phyloP scores from a whole-genome alignment of 2,888 invertebrate species.

The Cheilosia urbana region DNA sequence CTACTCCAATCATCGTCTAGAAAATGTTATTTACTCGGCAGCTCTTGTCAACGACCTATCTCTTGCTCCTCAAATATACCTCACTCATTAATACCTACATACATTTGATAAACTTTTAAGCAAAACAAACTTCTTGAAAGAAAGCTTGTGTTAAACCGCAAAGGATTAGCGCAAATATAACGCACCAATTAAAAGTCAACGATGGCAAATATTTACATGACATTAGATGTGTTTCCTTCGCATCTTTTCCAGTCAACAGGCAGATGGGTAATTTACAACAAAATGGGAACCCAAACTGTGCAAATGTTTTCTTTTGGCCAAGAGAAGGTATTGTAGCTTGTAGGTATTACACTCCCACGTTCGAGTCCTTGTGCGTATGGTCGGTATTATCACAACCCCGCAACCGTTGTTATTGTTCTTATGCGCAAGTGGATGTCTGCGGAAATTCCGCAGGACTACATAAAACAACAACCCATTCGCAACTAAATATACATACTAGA shows the following conservation, averaged over 20 bases:
- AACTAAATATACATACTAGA: neutral
- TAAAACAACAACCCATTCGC: conserved; percentile 39
- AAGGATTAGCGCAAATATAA: conserved; percentile 59
- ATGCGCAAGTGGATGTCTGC: conserved; percentile 38
- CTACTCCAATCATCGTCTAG: conserved; percentile 13
- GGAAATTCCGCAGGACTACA: conserved; percentile 55
- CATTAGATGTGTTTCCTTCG: conserved; percentile 52
- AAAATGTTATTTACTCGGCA: neutral
- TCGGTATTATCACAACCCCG: conserved; percentile 27
- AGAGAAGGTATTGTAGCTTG: conserved; percentile 9
- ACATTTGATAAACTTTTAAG: conserved; percentile 30
- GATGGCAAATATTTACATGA: conserved; percentile 71
- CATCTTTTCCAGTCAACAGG: neutral
- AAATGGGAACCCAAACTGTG: conserved; percentile 28
- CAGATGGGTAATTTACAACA: conserved; percentile 21
- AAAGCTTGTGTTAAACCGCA: conserved; percentile 17
- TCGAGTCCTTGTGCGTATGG: neutral
- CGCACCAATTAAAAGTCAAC: conserved; percentile 74
- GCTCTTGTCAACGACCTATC: conserved; percentile 1
- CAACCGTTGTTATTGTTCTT: conserved; percentile 30
- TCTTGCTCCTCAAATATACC: neutral
- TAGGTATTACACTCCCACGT: neutral
- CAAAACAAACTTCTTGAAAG: neutral
- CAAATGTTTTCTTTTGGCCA: conserved; percentile 51
- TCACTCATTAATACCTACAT: conserved; percentile 27